Base-by-base conservation (phyloP, 2,888 invertebrate genomes). In the Merodon equestris region DNA sequence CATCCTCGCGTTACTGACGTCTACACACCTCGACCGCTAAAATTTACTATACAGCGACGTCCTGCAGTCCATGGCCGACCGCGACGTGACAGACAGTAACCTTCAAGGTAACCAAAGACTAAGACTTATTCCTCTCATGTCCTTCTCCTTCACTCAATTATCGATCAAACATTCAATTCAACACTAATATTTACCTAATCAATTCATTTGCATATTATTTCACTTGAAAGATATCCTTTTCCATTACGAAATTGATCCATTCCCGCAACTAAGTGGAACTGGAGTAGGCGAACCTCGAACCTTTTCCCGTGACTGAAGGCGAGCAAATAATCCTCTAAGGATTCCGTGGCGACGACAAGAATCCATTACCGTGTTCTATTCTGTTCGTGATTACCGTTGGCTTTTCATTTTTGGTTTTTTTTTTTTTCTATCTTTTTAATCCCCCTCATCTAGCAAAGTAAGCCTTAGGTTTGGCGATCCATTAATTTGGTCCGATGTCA, bases 151-250 rank as follows among this genome's bases (percentile, higher is more conserved):
- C 53, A 54, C 57, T 42, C 72, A 77, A 72, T 72, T 77, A 77
- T 77, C 77, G 77, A 77, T 77, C 77, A 77, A 77, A 77, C 77
- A 77, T 72, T 67, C 72, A 72, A 68, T 48, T 67, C 40, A 66
- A 27, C 27, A 27, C 7, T 57, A 67, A 61, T 71, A 50, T 67
- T 60, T 60, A 67, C 67, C 67, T 72, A 57, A 67, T 51, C 34
- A 63, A 61, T 77, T 72, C 72, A 77, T 72, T 72, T 77, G 77
- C 77, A 77, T 77, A 72, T 63, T 77, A 61, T 57, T 72, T 72
- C 63, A 47, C 67, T 63, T 56, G 63, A 72, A 72, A 67, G 57
- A 58, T 50, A 72, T 72, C 66, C 73, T 27, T 68, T 63, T 47
- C 27, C 27, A 7, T 27, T 27, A 4, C 27, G 7, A 27, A 27